phyloP scores from a whole-genome alignment of 2,888 invertebrate genomes.

The Pandemis cinnamomeana region DNA sequence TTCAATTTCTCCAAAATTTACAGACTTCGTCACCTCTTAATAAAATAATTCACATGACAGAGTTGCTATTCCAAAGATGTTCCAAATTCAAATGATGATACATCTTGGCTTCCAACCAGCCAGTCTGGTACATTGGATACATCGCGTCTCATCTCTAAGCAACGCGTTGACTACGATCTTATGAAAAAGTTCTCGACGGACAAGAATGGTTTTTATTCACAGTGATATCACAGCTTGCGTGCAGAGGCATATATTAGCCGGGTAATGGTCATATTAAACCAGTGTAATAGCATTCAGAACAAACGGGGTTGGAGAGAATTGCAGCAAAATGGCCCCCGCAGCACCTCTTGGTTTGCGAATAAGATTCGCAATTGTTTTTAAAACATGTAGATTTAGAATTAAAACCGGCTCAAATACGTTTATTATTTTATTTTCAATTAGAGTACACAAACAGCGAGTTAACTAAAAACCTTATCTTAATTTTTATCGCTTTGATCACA shows the following conservation, averaged over 20 bases:
- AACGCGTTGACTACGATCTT: neutral
- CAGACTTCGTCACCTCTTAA: no score
- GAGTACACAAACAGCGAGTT: no score
- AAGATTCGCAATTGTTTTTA: neutral
- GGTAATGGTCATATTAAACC: constrained; percentile 42
- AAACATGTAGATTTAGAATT: neutral
- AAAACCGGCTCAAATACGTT: neutral
- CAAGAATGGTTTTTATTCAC: constrained; percentile 6
- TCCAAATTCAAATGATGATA: no score
- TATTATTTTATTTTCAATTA: no score
- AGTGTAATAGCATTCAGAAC: constrained; percentile 32
- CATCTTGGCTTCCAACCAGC: no score
- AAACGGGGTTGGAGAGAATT: constrained; percentile 24
- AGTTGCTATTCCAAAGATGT: no score
- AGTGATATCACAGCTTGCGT: constrained; percentile 7
- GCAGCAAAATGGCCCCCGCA: constrained; percentile 22
- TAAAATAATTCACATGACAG: no score
- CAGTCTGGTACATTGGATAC: no score
- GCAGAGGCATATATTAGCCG: constrained; percentile 32
- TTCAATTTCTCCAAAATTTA: no score
- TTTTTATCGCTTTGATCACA: no score
- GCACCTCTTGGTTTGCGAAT: constrained; percentile 19
- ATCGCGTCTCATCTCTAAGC: no score
- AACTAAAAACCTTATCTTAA: no score
- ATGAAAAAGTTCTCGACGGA: neutral